These are phyloP conservation scores for Aphis gossypii DNA, from an alignment of 1,140 invertebrate genomes.

Conservation along the genomic window DNA sequence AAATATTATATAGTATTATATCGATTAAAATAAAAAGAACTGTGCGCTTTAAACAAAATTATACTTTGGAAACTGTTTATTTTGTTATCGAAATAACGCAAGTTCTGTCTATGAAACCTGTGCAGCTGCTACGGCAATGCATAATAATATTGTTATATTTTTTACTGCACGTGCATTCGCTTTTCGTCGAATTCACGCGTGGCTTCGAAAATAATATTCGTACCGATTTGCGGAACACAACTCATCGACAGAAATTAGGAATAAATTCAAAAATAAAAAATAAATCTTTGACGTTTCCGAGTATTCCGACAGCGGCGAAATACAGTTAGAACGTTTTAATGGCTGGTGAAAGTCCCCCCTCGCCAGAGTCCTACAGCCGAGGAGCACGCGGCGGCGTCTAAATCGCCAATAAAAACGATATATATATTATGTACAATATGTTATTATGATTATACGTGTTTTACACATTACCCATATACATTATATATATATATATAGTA, in stretches of 20 bases:
- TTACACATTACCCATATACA: background rate
- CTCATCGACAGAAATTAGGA: background rate
- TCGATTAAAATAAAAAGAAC: background rate
- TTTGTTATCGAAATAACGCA: background rate
- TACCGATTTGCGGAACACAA: background rate
- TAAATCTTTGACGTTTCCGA: background rate
- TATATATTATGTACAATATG: constrained; percentile 5
- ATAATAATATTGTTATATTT: background rate
- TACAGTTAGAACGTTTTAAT: background rate
- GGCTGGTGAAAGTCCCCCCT: background rate
- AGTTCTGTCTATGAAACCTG: background rate
- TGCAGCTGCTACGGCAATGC: no score
- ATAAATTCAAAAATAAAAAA: background rate
- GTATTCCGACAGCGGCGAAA: background rate
- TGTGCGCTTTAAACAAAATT: background rate
- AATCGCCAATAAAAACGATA: background rate
- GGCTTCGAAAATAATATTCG: background rate
- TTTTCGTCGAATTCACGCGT: background rate
- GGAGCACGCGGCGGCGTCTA: no score
- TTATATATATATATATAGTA: background rate
- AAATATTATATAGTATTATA: background rate
- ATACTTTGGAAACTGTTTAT: background rate
- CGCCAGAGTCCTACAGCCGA: no score
- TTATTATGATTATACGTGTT: background rate
- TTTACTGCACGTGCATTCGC: background rate